Percentiles rank a stretch among this genome's conserved stretches.
Evolutionary conservation across 2,888 invertebrate genomes (phyloP).

Genomic region (Lysandra coridon): DNA sequence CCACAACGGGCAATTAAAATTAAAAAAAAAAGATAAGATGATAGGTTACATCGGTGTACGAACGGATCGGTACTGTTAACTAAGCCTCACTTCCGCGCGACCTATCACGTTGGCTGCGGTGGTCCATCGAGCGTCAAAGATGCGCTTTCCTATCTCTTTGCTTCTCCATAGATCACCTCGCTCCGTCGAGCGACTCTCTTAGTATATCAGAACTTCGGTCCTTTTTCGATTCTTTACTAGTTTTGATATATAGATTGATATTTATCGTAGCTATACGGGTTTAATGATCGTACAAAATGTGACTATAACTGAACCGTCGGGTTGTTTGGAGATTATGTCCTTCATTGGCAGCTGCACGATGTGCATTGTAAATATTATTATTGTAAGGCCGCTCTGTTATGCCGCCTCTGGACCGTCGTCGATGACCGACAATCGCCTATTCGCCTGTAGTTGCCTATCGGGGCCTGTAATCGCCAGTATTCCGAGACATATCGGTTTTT

Average conservation of each 20-base stretch:
- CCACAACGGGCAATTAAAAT: slow-evolving; percentile 48
- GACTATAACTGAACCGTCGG: slow-evolving; percentile 65
- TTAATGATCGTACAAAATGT: slow-evolving; percentile 74
- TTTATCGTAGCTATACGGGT: slow-evolving; percentile 45
- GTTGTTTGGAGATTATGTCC: slow-evolving; percentile 50
- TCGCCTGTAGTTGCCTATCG: neutral
- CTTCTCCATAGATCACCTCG: neutral
- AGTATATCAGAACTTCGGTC: slow-evolving; percentile 43
- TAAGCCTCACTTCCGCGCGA: slow-evolving; percentile 14
- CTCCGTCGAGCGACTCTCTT: slow-evolving; percentile 12
- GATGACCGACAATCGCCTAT: neutral
- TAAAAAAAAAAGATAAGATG: slow-evolving; percentile 45
- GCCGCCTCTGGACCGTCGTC: neutral
- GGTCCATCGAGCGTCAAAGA: neutral
- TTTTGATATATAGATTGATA: slow-evolving; percentile 43
- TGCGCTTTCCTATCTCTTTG: neutral
- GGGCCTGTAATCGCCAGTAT: too few relatives aligned
- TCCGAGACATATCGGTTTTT: too few relatives aligned
- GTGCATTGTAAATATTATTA: slow-evolving; percentile 66
- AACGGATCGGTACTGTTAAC: neutral
- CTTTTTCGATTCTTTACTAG: slow-evolving; percentile 52
- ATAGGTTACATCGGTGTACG: slow-evolving; percentile 34
- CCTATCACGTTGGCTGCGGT: slow-evolving; percentile 14
- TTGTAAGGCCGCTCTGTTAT: slow-evolving; percentile 59
- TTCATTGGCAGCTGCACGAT: slow-evolving; percentile 74